Base-by-base conservation (phyloP, 2,113 vertebrate genomes). In the Oostethus manadensis region DNA sequence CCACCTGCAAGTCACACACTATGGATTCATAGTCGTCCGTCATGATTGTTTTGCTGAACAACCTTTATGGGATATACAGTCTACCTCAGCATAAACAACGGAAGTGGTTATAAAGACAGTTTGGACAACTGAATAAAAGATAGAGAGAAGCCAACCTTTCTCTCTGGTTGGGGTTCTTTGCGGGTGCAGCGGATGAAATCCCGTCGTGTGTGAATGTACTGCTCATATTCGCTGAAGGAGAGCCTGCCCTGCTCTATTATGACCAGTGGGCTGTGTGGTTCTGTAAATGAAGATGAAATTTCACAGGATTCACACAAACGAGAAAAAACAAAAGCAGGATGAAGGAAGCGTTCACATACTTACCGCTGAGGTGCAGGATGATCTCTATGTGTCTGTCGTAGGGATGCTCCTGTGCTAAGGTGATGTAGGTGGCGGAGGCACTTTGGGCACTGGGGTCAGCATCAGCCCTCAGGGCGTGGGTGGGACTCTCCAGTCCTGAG, bases 361-460 rank as follows among this genome's bases (percentile, higher is more conserved):
- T 76, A 98, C 96, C 94, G 3, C 96, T 96, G 29, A 94, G 94
- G 65, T 99, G 87, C 71, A 99, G 87, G 64, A 98, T 90, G 74
- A 99, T 94, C 86, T 98, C 94, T 82, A 99, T 86, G 66, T 91
- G 85, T 51, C 93, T 82, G 85, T 99, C 93, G 0, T 92, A 98
- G 1, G 23, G 68, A 81, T 98, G 93, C 58, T 90, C 89, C 79
- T 98, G 94, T 0, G 96, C 97, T 79, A 99, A 82, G 0, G 94
- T 98, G 85, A 99, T 93, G 45, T 93, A 94, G 43, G 94, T 92
- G 23, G 93, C 91, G 49, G 92, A 86, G 29, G 97, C 97, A 65
- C 93, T 97, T 69, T 89, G 91, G 76, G 97, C 96, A 35, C 91
- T 89, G 20, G 97, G 96, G 54, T 94, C 93, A 0, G 94, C 97